Evolutionary conservation across 2,888 invertebrate species (phyloP), one percentile per base, ranked within the genome.

Genomic region (Hirtodrosophila trivittata): DNA sequence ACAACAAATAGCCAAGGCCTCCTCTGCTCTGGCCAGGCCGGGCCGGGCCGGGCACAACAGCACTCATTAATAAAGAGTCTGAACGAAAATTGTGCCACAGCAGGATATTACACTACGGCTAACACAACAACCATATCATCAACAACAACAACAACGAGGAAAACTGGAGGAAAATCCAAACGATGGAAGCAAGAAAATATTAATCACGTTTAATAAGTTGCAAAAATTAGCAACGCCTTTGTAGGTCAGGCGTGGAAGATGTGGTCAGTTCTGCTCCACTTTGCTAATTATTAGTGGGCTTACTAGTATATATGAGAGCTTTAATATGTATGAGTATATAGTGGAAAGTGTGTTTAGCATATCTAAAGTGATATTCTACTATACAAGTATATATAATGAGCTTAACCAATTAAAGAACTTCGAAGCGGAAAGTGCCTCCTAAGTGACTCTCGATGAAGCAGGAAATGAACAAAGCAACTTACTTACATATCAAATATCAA

Each of bases 181-280:
- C 37, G 49, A 46, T 26, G 55, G 16, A 39, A 26, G 33, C 66
- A 63, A 58, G 58, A 67, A 73, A 76, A 83, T 81, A 86, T 86
- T 82, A 82, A 82, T 82, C 77, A 76, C 81, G 75, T 76, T 86
- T 82, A 78, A 82, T 82, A 86, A 80, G 76, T 82, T 75, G 77
- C 67, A 52, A 68, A 76, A 83, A 81, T 83, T 83, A 76, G 80
- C 69, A 64, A 30, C 43, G 10, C 47, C 51, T 52, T 18, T 37
- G 43, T 41, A 51, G 51, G 43, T 51, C 63, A 28, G 13, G 43
- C 63, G 32, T 38, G 51, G 32, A 38, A 49, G 35, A 35, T 35
- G 42, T 32, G 45, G 47, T 57, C 26, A 35, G 33, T 45, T 55
- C 37, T 7, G 39, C 33, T 64, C 35, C 58, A 58, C 66, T 64